Evolutionary conservation across 2,797 vertebrate genomes (phyloP), one percentile per base, ranked within the genome.

Genomic region (Rhabdomys pumilio): DNA sequence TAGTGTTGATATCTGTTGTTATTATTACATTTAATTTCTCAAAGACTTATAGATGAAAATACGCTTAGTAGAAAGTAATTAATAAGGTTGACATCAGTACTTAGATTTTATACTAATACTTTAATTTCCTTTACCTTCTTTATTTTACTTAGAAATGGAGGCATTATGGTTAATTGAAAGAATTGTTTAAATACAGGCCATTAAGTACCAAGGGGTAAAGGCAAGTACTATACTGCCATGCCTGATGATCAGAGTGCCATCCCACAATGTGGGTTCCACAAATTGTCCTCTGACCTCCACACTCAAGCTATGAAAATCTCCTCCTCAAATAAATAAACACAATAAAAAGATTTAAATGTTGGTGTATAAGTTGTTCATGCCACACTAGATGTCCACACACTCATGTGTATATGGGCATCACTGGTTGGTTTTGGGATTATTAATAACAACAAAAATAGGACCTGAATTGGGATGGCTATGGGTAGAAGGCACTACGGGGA

Each of bases 91-190:
- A 72, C 29, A 44, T 90, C 59, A 79, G 59, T 34, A 55, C 84
- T 53, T 80, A 55, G 22, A 95, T 86, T 89, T 96, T 91, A 31
- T 75, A 67, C 79, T 94, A 80, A 38, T 50, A 76, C 81, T 84
- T 11, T 47, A 91, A 92, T 72, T 6, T 55, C 82, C 6, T 76
- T 95, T 69, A 81, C 26, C 22, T 11, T 95, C 15, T 63, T 81
- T 55, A 55, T 94, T 89, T 96, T 94, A 88, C 34, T 47, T 83
- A 96, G 73, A 96, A 87, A 80, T 77, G 19, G 82, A 53, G 14
- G 85, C 75, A 69, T 50, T 31, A 50, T 85, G 26, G 53, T 83
- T 95, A 84, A 31, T 91, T 88, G 59, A 29, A 83, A 88, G 53
- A 86, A 44, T 88, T 81, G 3, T 83, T 94, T 84, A 90, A 83